Conservation (phyloP, 2,113 vertebrate species). For the Rhegmatorhina hoffmannsi region DNA sequence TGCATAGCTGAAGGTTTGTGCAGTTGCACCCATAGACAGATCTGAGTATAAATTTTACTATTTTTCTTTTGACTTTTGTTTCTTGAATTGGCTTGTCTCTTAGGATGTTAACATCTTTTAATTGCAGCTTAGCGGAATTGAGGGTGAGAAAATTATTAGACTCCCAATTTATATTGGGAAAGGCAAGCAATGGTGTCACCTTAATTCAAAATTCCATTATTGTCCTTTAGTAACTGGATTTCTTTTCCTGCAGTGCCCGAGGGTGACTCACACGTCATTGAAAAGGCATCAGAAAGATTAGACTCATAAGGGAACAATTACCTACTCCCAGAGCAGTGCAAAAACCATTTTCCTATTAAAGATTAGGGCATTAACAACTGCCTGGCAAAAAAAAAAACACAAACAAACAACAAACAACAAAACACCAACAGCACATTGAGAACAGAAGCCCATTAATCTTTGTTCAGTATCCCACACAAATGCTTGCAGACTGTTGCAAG, state of each 20-base stretch:
- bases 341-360: slow-evolving; percentile 19
- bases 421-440: neutral
- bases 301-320: slow-evolving; percentile 56
- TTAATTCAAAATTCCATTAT: neutral
- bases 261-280: neutral
- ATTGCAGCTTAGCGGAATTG: neutral
- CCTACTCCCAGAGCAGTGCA: neutral
- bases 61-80: neutral
- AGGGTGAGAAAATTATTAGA: neutral
- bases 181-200: neutral
- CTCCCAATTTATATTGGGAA: neutral
- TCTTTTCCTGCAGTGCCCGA: neutral
- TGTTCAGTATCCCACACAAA: neutral
- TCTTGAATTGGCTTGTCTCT: neutral
- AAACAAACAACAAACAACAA: too few species aligned
- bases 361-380: slow-evolving; percentile 6
- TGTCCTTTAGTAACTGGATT: neutral
- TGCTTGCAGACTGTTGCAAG: slow-evolving; percentile 26
- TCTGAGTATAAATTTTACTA: neutral
- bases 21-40: neutral
- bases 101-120: neutral
- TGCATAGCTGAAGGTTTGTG: neutral
- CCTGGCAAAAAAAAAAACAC: neutral
- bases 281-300: slow-evolving; percentile 9
- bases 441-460: slow-evolving; percentile 46